Evolutionary conservation across 53 echinoderm and acorn worm genomes (phyloP).

Genomic region (Zoroaster sp.): DNA sequence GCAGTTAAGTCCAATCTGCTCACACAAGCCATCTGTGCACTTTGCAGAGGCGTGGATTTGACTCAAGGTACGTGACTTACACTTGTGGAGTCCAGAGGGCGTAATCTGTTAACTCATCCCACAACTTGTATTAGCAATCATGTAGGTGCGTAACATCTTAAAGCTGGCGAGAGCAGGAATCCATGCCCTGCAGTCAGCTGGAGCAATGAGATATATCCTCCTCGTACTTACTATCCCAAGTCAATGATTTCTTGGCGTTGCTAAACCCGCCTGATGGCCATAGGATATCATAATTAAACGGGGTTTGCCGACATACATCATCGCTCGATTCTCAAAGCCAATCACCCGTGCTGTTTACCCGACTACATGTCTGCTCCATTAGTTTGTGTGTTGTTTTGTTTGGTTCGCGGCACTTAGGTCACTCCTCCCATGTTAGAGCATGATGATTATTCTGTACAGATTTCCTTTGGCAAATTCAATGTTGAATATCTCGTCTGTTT

Average conservation of each 20-base stretch:
- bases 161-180: background rate
- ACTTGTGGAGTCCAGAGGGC: too few species aligned
- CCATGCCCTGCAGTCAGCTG: background rate
- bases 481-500: too few species aligned
- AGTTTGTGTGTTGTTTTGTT: background rate
- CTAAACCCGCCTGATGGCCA: background rate
- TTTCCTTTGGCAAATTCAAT: too few species aligned
- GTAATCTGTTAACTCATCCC: too few species aligned
- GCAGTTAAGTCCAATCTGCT: too few species aligned
- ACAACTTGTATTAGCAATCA: too few species aligned
- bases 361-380: constrained; percentile 1
- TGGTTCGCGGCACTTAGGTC: background rate
- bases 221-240: background rate
- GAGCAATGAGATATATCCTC: constrained; percentile 38
- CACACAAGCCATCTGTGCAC: too few species aligned
- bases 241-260: background rate
- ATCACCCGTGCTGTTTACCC: constrained; percentile 37
- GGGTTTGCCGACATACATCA: background rate
- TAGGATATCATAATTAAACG: constrained; percentile 42
- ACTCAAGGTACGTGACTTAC: too few species aligned
- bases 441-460: background rate
- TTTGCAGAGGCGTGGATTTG: too few species aligned
- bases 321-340: constrained; percentile 10
- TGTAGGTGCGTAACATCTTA: background rate
- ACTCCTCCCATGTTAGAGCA: background rate